phyloP scores from a whole-genome alignment of 2,797 vertebrate genomes.

The Sebastes vulpes region DNA sequence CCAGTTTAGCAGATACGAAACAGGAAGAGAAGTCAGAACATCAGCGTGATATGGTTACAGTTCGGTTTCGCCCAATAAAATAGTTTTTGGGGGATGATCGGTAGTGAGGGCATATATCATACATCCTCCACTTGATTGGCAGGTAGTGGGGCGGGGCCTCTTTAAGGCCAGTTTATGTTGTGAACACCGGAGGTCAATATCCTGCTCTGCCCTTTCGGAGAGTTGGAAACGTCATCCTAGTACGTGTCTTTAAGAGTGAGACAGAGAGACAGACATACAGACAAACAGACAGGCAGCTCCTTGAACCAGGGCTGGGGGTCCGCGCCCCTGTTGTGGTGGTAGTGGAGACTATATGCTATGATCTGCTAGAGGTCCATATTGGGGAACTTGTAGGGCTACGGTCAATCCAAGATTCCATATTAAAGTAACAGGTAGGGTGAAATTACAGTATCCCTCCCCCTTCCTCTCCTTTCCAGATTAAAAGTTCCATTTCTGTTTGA shows the following conservation, averaged over 20 bases:
- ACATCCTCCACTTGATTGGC: constrained; percentile 84
- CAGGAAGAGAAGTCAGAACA: constrained; percentile 76
- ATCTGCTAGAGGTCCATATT: constrained; percentile 78
- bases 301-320: constrained; percentile 48
- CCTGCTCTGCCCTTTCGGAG: constrained; percentile 53
- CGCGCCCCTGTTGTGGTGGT: constrained; percentile 36
- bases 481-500: constrained; percentile 43
- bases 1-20: constrained; percentile 80
- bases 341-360: constrained; percentile 73
- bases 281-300: constrained; percentile 67
- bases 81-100: constrained; percentile 51
- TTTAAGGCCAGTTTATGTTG: constrained; percentile 63
- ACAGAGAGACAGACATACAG: constrained; percentile 66
- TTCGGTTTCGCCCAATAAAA: constrained; percentile 73
- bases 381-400: constrained; percentile 62
- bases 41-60: constrained; percentile 73
- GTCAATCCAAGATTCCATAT: constrained; percentile 67
- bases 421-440: constrained; percentile 61
- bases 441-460: constrained; percentile 70
- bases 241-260: constrained; percentile 65
- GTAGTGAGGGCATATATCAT: constrained; percentile 74
- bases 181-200: constrained; percentile 60
- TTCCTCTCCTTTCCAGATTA: constrained; percentile 33
- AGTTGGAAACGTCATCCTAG: constrained; percentile 55
- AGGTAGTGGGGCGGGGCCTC: constrained; percentile 69